Evolutionary conservation across 2,888 invertebrate species (phyloP).

Genomic region (Amphipoea oculea): DNA sequence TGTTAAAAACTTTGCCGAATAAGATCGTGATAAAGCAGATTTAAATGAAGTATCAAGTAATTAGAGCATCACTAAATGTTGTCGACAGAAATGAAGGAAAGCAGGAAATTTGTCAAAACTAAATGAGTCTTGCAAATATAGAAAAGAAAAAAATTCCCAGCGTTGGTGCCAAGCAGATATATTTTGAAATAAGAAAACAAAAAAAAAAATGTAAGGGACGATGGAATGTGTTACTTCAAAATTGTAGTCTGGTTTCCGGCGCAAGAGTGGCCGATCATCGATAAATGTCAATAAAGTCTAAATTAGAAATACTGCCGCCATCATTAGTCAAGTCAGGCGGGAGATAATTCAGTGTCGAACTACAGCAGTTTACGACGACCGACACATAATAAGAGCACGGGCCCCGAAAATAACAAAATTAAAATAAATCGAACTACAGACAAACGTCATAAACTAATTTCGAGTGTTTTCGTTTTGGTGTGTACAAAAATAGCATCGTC

Average conservation of each 20-base stretch:
- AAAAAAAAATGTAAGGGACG: neutral
- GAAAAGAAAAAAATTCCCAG: slow-evolving; percentile 10
- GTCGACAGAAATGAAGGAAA: slow-evolving; percentile 30
- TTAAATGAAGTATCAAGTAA: slow-evolving; percentile 43
- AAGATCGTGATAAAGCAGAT: slow-evolving; percentile 35
- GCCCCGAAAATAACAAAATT: slow-evolving; percentile 89
- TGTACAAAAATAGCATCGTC: slow-evolving; percentile 88
- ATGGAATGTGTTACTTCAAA: slow-evolving; percentile 36
- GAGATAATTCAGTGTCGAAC: slow-evolving; percentile 87
- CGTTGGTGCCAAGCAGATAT: neutral
- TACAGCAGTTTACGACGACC: slow-evolving; percentile 78
- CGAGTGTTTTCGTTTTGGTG: slow-evolving; percentile 90
- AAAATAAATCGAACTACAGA: slow-evolving; percentile 91
- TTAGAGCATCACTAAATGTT: slow-evolving; percentile 27
- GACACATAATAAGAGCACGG: slow-evolving; percentile 84
- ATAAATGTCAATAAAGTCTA: slow-evolving; percentile 81
- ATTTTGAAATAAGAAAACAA: slow-evolving; percentile 18
- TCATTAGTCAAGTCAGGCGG: slow-evolving; percentile 83
- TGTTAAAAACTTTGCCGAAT: slow-evolving; percentile 10
- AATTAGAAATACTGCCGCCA: slow-evolving; percentile 74
- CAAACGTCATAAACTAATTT: slow-evolving; percentile 91
- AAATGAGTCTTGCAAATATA: slow-evolving; percentile 22
- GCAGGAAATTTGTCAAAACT: slow-evolving; percentile 39
- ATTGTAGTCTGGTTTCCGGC: slow-evolving; percentile 48
- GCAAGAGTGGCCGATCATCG: slow-evolving; percentile 74